Conservation (phyloP, 2,113 vertebrate species). For the Coreoperca whiteheadi region DNA sequence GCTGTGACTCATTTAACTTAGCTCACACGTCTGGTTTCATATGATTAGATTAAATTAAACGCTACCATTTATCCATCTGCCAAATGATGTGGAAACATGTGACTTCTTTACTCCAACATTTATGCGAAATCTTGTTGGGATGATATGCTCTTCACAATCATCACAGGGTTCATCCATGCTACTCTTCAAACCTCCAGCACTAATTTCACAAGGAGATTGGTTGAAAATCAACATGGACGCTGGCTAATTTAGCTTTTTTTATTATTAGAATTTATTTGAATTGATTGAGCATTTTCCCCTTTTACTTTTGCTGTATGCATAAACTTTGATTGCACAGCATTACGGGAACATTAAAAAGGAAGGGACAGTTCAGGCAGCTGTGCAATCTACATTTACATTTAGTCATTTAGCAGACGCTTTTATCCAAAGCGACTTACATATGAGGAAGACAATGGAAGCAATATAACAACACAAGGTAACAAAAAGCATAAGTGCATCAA, state of each 20-base stretch:
- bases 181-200: neutral
- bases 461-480: too few species aligned
- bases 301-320: neutral
- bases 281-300: neutral
- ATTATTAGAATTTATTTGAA: neutral
- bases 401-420: too few species aligned
- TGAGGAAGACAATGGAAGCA: too few species aligned
- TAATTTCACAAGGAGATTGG: neutral
- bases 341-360: neutral
- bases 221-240: neutral
- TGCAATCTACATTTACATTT: too few species aligned
- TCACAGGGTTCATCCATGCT: neutral
- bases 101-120: conserved; percentile 1
- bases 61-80: conserved; percentile 5
- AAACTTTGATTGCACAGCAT: neutral
- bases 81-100: conserved; percentile 14
- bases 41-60: conserved; percentile 12
- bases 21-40: conserved; percentile 15
- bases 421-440: too few species aligned
- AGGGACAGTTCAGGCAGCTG: neutral
- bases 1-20: conserved; percentile 5
- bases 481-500: too few species aligned
- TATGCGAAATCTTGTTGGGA: conserved; percentile 1
- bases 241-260: neutral
- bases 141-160: neutral